A percentile compares a stretch with the other conserved stretches of the same genome.
Evolutionary conservation across 2,888 invertebrate species (phyloP).

Genomic region (Lepidocyrtinus sp.): DNA sequence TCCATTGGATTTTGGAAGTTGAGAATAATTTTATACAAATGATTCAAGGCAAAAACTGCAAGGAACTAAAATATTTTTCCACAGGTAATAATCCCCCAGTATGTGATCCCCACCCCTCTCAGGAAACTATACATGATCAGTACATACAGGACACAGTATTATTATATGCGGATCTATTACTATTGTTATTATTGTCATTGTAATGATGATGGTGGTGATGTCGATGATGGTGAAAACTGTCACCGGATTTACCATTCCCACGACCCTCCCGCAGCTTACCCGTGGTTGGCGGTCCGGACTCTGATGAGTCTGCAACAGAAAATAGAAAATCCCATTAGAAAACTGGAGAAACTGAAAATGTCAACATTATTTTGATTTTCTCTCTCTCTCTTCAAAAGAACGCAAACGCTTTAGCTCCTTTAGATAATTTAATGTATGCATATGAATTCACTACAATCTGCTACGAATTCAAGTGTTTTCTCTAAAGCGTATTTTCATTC

Average conservation of each 20-base stretch:
- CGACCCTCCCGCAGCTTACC: conserved; percentile 74
- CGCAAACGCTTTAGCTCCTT: no score
- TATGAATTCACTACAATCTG: conserved; percentile 25
- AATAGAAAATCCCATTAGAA: conserved; percentile 52
- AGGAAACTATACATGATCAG: conserved; percentile 20
- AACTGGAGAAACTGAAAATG: conserved; percentile 38
- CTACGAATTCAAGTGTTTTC: neutral
- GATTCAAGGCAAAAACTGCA: neutral
- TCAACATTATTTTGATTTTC: conserved; percentile 51
- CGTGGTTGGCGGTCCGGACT: conserved; percentile 84
- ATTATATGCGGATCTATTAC: conserved; percentile 49
- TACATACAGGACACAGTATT: conserved; percentile 49
- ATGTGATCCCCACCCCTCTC: no score
- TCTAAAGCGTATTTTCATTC: neutral
- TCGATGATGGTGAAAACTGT: conserved; percentile 71
- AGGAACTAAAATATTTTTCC: neutral
- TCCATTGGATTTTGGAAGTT: no score
- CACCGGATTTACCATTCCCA: conserved; percentile 75
- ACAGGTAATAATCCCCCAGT: neutral
- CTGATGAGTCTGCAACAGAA: conserved; percentile 84
- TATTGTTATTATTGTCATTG: neutral
- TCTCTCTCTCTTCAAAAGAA: conserved; percentile 13
- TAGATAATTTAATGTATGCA: conserved; percentile 12
- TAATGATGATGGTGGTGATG: conserved; percentile 31
- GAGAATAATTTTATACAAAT: no score